Conservation (phyloP, 2,113 vertebrate genomes). For the Progne subis region DNA sequence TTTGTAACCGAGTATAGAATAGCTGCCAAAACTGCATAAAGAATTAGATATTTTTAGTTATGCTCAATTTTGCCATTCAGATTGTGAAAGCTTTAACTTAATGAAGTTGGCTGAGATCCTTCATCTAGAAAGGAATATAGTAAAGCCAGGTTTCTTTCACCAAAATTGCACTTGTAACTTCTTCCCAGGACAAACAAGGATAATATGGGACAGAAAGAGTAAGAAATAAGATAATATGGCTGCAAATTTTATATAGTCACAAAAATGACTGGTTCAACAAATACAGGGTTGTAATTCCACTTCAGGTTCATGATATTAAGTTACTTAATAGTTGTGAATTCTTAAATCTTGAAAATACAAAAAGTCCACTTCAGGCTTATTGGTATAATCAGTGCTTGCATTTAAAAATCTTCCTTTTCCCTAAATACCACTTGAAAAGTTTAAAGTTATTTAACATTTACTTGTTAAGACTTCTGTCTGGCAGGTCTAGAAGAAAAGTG, state of each 20-base stretch:
- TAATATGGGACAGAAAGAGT: neutral
- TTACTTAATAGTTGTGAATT: neutral
- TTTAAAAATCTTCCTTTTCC: neutral
- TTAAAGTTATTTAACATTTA: slow-evolving; percentile 10
- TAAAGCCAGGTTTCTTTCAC: neutral
- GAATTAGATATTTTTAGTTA: slow-evolving; percentile 8
- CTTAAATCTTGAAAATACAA: neutral
- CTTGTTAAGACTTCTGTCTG: neutral
- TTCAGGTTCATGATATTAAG: neutral
- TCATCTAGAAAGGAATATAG: neutral
- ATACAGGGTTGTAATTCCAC: neutral
- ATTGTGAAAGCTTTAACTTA: neutral
- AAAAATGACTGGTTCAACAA: neutral
- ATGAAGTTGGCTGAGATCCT: neutral
- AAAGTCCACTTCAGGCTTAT: neutral
- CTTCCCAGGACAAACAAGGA: neutral
- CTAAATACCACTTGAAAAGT: neutral
- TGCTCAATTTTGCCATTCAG: slow-evolving; percentile 31
- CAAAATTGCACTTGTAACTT: neutral
- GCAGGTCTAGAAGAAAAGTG: neutral
- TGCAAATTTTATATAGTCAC: neutral
- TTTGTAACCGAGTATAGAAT: neutral
- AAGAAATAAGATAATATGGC: neutral
- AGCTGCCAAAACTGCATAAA: slow-evolving; percentile 51
- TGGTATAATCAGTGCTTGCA: neutral